Base-by-base conservation (phyloP, 2,113 vertebrate species). In the Prunella fulvescens region DNA sequence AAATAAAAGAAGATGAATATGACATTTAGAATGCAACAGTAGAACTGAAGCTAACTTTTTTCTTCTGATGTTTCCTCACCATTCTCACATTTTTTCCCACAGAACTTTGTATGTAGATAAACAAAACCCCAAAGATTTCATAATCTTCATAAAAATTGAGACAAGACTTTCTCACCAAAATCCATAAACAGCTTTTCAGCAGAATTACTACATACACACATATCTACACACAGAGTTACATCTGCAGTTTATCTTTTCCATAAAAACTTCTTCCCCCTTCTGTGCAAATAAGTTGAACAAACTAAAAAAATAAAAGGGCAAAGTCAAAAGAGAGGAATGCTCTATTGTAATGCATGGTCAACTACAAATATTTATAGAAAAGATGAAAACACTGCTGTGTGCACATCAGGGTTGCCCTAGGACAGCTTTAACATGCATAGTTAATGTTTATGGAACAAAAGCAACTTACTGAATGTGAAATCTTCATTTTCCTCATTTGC, bases 351-450 rank as follows among this genome's bases (percentile, higher is more conserved):
- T 80, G 90, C 81, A 88, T 86, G 90, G 72, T 88, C 72, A 96
- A 95, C 95, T 95, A 70, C 80, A 95, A 96, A 96, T 90, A 95
- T 83, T 95, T 94, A 92, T 76, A 88, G 94, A 80, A 92, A 93
- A 96, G 76, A 95, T 88, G 61, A 72, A 91, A 94, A 85, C 81
- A 79, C 66, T 85, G 39, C 91, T 81, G 25, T 33, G 92, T 64
- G 81, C 62, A 74, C 71, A 77, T 67, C 66, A 56, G 37, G 88
- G 73, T 81, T 90, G 76, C 39, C 56, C 61, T 66, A 73, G 64
- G 79, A 96, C 78, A 86, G 37, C 50, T 86, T 81, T 77, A 77
- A 62, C 47, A 53, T 17, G 47, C 44, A 37, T 14, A 67, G 79
- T 95, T 97, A 95, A 94, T 88, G 85, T 95, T 93, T 94, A 94